Evolutionary conservation across 2,113 vertebrate species (phyloP).

Genomic region (Charadrius vociferus): DNA sequence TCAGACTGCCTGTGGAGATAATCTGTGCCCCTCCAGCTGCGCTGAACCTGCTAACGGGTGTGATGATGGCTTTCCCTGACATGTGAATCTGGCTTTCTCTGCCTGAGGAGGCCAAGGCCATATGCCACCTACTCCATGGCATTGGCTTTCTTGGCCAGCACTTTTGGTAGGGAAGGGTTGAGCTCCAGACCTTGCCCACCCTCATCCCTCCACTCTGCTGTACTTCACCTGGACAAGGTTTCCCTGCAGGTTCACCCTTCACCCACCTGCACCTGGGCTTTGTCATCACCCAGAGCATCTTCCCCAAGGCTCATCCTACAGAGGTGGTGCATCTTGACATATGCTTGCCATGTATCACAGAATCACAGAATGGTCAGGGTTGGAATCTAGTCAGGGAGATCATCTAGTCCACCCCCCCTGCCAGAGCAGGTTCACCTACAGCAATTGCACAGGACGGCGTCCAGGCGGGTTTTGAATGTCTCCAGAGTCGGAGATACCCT

Average conservation of each 20-base stretch:
- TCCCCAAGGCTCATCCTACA: rapidly evolving
- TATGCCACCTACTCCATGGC: neutral
- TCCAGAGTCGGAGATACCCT: too few relatives aligned
- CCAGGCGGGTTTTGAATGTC: too few relatives aligned
- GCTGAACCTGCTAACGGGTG: neutral
- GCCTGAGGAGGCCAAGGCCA: neutral
- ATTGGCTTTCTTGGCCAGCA: neutral
- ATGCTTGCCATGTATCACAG: neutral
- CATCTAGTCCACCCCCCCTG: too few relatives aligned
- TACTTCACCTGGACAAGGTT: neutral
- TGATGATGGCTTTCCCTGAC: neutral
- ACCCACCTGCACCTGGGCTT: neutral
- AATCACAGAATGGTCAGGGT: too few relatives aligned
- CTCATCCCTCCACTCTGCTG: neutral
- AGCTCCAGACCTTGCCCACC: neutral
- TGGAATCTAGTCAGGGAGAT: too few relatives aligned
- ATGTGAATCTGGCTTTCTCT: neutral
- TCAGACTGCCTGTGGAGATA: slow-evolving; percentile 5
- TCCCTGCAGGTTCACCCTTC: neutral
- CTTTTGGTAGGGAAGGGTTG: neutral
- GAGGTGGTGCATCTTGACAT: neutral
- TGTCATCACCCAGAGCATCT: neutral
- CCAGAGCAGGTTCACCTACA: too few relatives aligned
- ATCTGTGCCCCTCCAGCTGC: neutral
- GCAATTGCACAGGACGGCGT: too few relatives aligned